Percentiles rank a stretch among this genome's conserved stretches.
Evolutionary conservation across 2,888 invertebrate genomes (phyloP).

Genomic region (Rhyacophila evoluta): DNA sequence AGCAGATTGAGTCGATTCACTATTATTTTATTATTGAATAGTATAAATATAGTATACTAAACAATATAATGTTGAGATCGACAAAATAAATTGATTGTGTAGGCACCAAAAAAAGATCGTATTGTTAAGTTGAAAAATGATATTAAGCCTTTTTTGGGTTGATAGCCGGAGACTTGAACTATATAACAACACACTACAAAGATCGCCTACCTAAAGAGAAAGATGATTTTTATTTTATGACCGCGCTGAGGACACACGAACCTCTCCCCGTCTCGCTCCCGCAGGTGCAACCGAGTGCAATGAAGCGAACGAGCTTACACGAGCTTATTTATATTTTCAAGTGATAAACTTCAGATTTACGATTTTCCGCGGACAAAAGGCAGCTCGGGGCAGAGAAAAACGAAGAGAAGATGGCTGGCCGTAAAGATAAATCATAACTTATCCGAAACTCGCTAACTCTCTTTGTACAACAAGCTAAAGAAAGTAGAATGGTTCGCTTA

Average conservation of each 20-base stretch:
- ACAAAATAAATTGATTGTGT: too few species aligned
- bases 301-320: slow-evolving; percentile 8
- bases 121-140: not conserved
- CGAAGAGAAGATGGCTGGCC: not conserved
- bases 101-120: too few species aligned
- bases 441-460: slow-evolving; percentile 9
- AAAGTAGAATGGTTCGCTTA: not conserved
- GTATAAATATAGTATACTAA: too few species aligned
- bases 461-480: slow-evolving; percentile 17
- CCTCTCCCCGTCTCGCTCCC: not conserved
- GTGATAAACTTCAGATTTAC: slow-evolving; percentile 24
- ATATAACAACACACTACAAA: not conserved
- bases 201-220: not conserved
- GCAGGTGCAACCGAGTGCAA: slow-evolving; percentile 7
- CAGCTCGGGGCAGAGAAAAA: not conserved
- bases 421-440: slow-evolving; percentile 24
- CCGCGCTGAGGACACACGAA: slow-evolving; percentile 11
- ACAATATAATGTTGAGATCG: too few species aligned
- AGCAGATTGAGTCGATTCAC: too few species aligned
- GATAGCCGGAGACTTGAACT: not conserved
- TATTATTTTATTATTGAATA: too few species aligned
- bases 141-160: not conserved
- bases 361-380: slow-evolving; percentile 22
- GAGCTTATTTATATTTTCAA: slow-evolving; percentile 22
- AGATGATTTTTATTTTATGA: slow-evolving; percentile 12